Percentiles rank a stretch among this genome's conserved stretches.
phyloP scores from a whole-genome alignment of 2,113 vertebrate species.

The Mus musculus region GRCm39 chr13:100637501-100638000 shows the following conservation, averaged over 20 bases:
- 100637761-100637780: no score
- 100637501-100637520: no score
- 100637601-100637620: no score
- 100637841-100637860: no score
- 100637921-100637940: not conserved
- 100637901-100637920: not conserved
- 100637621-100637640: not conserved
- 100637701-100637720: not conserved
- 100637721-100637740: not conserved
- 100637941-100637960: not conserved
- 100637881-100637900: not conserved
- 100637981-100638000: not conserved
- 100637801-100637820: not conserved
- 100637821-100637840: not conserved
- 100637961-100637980: slow-evolving; percentile 8
- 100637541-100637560: no score
- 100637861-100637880: not conserved
- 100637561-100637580: no score
- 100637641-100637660: not conserved
- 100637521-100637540: no score
- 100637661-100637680: not conserved
- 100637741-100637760: not conserved
- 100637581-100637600: no score
- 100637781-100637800: no score
- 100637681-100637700: not conserved